phyloP scores from a whole-genome alignment of 1,140 invertebrate species.

The Cotesia typhae region DNA sequence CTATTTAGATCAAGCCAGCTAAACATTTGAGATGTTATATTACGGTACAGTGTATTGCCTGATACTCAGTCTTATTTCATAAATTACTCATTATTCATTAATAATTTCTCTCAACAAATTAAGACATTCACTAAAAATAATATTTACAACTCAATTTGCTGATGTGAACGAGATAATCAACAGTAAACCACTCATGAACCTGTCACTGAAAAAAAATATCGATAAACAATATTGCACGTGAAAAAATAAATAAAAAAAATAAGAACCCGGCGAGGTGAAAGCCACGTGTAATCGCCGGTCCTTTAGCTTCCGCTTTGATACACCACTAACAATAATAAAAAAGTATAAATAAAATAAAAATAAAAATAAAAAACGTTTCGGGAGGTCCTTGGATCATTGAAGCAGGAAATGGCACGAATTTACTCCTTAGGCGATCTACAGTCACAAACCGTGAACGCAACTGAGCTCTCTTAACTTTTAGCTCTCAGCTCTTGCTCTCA shows the following conservation, averaged over 20 bases:
- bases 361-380: constrained; percentile 12
- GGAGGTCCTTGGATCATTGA: constrained; percentile 15
- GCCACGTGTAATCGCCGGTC: constrained; percentile 10
- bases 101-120: not conserved
- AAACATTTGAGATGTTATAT: not conserved
- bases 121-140: constrained; percentile 1
- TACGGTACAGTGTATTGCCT: not conserved
- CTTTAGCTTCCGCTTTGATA: constrained; percentile 27
- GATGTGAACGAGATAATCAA: not conserved
- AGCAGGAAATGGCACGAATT: constrained; percentile 20
- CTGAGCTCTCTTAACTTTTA: no score
- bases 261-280: constrained; percentile 26
- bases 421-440: constrained; percentile 3
- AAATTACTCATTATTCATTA: not conserved
- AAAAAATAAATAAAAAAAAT: not conserved
- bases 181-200: not conserved
- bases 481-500: not conserved
- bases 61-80: not conserved
- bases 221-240: constrained; percentile 8
- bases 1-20: constrained; percentile 10
- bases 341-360: constrained; percentile 13
- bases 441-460: constrained; percentile 20
- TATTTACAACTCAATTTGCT: not conserved
- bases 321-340: not conserved
- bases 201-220: not conserved